Evolutionary conservation across 2,797 vertebrate species (phyloP), one percentile per base, ranked within the genome.

Genomic region (Tokudaia tokunoshimensis): DNA sequence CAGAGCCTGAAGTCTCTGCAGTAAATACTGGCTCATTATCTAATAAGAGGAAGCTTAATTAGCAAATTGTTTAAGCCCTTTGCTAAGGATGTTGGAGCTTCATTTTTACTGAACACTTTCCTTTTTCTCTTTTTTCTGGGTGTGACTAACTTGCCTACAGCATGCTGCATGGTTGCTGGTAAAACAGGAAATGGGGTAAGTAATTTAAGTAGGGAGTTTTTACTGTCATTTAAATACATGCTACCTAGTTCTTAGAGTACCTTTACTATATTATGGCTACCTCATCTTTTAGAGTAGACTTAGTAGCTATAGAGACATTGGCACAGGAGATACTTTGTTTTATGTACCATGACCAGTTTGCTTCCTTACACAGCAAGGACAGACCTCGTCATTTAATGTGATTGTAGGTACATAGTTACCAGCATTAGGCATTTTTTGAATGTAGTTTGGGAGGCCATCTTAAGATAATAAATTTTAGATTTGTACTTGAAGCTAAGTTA

Each of bases 141-240:
- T 97, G 76, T 97, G 97, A 96, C 97, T 98, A 95, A 96, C 79
- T 97, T 98, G 94, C 94, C 96, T 98, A 72, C 97, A 99, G 99
- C 97, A 97, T 98, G 98, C 99, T 98, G 98, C 98, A 44, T 99
- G 98, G 98, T 98, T 99, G 96, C 88, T 98, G 97, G 97, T 99
- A 98, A 99, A 99, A 98, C 98, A 99, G 98, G 98, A 99, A 98
- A 98, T 98, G 98, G 98, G 98, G 99, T 99, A 98, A 99, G 99
- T 99, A 97, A 96, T 96, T 96, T 94, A 91, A 93, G 94, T 93
- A 96, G 97, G 97, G 96, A 98, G 95, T 96, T 97, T 94, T 97
- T 95, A 75, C 79, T 93, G 41, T 61, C 63, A 94, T 94, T 98
- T 96, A 98, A 55, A 94, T 95, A 95, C 59, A 80, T 94, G 89